Evolutionary conservation across 2,888 invertebrate genomes (phyloP), one percentile per base, ranked within the genome.

Genomic region (Acleris sparsana): DNA sequence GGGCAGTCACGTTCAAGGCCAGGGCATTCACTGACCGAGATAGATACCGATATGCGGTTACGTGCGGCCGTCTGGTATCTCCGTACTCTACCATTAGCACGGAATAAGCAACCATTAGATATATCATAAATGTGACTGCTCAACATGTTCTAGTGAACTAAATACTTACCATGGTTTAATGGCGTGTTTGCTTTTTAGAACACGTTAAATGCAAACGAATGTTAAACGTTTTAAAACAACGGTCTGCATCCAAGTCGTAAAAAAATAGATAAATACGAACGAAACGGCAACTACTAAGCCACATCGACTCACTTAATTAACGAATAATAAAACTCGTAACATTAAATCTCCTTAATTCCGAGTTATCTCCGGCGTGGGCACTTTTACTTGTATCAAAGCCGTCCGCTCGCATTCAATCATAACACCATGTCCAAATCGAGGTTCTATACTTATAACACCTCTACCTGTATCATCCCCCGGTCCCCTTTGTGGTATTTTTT

Each of bases 391-490:
- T 56, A 62, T 53, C 57, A 66, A 66, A 57, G 62, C 52, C 33
- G 52, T 53, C 56, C 46, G 66, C 56, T 48, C 52, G 43, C 52
- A 17, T 62, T 66, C 22, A 49, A 59, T 59, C 33, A 25, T 51
- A 66, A 56, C 29, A 64, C 63, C 63, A 68, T 68, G 66, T 71
- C 75, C 75, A 74, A 79, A 78, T 78, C 73, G 71, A 67, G 58
- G 60, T 61, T 65, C 65, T 22, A 62, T 70, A 71, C 39, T 39
- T 71, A 75, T 74, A 77, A 77, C 77, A 84, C 74, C 80, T 86
- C 88, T 90, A 90, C 90, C 90, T 90, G 89, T 87, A 79, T 83
- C 88, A 87, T 86, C 89, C 89, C 89, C 82, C 82, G 87, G 83
- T 73, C 70, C 75, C 85, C 82, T 86, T 88, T 85, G 79, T 80